These are phyloP conservation scores for Microctenopoma lineatum DNA, from an alignment of 2,797 vertebrate genomes.

Conservation along the genomic window DNA sequence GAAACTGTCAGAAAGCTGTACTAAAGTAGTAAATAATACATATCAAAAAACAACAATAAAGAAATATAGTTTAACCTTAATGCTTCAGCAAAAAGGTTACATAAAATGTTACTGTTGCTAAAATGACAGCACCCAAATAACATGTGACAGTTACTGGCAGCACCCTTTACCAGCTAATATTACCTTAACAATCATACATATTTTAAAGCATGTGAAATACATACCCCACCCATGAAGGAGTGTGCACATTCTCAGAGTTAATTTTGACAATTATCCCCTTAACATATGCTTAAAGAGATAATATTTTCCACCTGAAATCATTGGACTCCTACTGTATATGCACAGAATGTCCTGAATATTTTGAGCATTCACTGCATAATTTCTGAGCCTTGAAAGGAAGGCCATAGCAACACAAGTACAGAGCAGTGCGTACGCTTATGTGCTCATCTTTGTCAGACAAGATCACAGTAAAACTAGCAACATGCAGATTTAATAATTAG, in stretches of 20 bases:
- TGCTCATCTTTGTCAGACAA: conserved; percentile 5
- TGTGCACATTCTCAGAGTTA: conserved; percentile 26
- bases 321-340: conserved; percentile 9
- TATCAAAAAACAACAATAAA: background rate
- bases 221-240: conserved; percentile 3
- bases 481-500: conserved; percentile 23
- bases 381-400: conserved; percentile 7
- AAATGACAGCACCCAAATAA: conserved; percentile 1
- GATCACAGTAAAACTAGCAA: conserved; percentile 29
- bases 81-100: background rate
- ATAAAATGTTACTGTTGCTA: no score
- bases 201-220: conserved; percentile 34
- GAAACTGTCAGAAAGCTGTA: background rate
- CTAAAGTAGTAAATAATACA: background rate
- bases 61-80: conserved; percentile 4
- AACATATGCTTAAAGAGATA: conserved; percentile 28
- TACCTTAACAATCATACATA: background rate
- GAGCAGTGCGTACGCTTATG: background rate
- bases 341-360: conserved; percentile 12
- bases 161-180: background rate
- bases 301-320: conserved; percentile 37
- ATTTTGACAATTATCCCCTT: conserved; percentile 50
- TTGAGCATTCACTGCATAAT: conserved; percentile 7
- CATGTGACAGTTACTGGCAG: conserved; percentile 15
- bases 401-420: background rate